Conservation (phyloP, 2,797 vertebrate species). For the Urophycis tenuis region DNA sequence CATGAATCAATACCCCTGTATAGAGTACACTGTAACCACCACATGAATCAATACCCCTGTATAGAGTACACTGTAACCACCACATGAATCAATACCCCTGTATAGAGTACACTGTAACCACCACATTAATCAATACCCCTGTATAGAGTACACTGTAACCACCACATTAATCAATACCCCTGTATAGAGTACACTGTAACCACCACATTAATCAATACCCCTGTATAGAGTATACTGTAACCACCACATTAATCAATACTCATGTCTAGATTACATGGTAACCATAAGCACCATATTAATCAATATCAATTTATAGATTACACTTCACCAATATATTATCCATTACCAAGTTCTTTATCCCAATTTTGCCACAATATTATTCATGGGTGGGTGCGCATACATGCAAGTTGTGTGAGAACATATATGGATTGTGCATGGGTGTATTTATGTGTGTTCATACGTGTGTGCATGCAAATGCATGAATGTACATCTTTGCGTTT, state of each 20-base stretch:
- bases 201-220: neutral
- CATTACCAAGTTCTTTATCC: too few relatives aligned
- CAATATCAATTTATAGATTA: neutral
- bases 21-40: neutral
- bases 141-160: neutral
- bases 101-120: neutral
- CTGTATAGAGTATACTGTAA: neutral
- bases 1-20: neutral
- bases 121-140: neutral
- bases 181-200: slow-evolving; percentile 69
- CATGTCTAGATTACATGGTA: neutral
- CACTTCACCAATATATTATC: neutral
- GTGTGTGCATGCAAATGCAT: neutral
- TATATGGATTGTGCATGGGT: neutral
- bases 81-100: neutral
- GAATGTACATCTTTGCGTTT: neutral
- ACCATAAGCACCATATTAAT: neutral
- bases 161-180: neutral
- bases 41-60: neutral
- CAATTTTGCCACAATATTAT: too few relatives aligned
- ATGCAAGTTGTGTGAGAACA: neutral
- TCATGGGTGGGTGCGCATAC: neutral
- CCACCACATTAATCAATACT: neutral
- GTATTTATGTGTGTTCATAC: neutral
- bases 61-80: slow-evolving; percentile 69